Percentiles rank a stretch among this genome's conserved stretches.
Conservation (phyloP, 2,888 invertebrate species). For the Heliconius cydno region DNA sequence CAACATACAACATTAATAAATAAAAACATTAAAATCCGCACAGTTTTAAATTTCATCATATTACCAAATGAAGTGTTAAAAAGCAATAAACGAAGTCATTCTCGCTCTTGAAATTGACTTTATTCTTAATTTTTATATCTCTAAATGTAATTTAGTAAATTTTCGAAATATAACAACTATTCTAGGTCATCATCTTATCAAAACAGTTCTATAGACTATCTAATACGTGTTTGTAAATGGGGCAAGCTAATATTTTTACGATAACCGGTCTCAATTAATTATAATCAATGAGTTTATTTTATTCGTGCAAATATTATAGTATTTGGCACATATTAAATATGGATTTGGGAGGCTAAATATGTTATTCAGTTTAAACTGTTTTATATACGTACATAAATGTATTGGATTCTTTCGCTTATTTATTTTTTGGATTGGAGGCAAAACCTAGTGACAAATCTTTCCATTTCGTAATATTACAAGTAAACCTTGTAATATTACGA, state of each 20-base stretch:
- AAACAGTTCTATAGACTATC: conserved; percentile 26
- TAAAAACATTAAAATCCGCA: not conserved
- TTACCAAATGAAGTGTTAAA: not conserved
- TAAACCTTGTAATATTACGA: too few species aligned
- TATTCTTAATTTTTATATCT: not conserved
- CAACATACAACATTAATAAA: too few species aligned
- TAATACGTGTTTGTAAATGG: conserved; percentile 29
- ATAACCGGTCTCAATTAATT: conserved; percentile 23
- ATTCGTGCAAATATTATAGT: conserved; percentile 2
- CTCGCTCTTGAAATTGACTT: not conserved
- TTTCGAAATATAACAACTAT: conserved; percentile 4
- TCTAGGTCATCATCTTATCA: conserved; percentile 35
- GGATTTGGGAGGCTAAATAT: not conserved
- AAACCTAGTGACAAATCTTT: not conserved
- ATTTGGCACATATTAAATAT: conserved; percentile 1
- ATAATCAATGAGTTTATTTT: conserved; percentile 9
- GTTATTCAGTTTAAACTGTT: not conserved
- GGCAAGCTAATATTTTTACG: conserved; percentile 32
- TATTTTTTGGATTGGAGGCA: not conserved
- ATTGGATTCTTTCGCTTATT: not conserved
- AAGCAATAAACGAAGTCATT: not conserved
- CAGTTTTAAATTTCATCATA: not conserved
- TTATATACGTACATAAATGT: not conserved
- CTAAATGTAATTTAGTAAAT: not conserved
- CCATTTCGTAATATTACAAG: too few species aligned